Evolutionary conservation across 2,797 vertebrate species (phyloP).

Genomic region (Acrossocheilus wenchowensis): DNA sequence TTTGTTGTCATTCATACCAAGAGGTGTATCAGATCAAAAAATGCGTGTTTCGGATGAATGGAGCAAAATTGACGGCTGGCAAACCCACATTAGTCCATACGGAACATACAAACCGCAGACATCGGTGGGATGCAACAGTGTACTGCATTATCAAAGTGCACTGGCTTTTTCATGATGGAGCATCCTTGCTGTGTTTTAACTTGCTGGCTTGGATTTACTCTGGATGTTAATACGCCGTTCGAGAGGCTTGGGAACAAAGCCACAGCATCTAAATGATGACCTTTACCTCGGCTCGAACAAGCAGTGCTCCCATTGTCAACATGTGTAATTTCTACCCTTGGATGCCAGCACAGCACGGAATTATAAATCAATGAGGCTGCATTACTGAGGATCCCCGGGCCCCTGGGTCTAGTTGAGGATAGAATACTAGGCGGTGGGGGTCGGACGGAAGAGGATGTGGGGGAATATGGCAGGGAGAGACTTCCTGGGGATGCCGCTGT

Average conservation of each 20-base stretch:
- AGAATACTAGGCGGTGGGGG: conserved; percentile 63
- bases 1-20: conserved; percentile 18
- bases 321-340: conserved; percentile 72
- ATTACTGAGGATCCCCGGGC: conserved; percentile 61
- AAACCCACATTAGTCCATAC: not conserved
- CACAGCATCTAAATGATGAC: conserved; percentile 71
- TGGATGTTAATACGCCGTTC: conserved; percentile 39
- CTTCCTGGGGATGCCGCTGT: conserved; percentile 55
- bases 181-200: conserved; percentile 45
- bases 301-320: conserved; percentile 68
- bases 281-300: conserved; percentile 71
- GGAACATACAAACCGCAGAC: not conserved
- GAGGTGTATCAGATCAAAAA: not conserved
- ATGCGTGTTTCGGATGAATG: conserved; percentile 5
- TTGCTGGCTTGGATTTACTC: conserved; percentile 37
- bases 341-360: conserved; percentile 64
- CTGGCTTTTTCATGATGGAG: conserved; percentile 30
- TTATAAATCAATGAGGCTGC: conserved; percentile 76
- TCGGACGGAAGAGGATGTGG: conserved; percentile 35
- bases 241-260: conserved; percentile 62
- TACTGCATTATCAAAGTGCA: conserved; percentile 14
- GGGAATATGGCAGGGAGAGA: not conserved
- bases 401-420: conserved; percentile 64
- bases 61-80: not conserved
- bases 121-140: conserved; percentile 5